These are phyloP conservation scores for Cheumatopsyche charites DNA, from an alignment of 1,140 invertebrate species.

Conservation along the genomic window DNA sequence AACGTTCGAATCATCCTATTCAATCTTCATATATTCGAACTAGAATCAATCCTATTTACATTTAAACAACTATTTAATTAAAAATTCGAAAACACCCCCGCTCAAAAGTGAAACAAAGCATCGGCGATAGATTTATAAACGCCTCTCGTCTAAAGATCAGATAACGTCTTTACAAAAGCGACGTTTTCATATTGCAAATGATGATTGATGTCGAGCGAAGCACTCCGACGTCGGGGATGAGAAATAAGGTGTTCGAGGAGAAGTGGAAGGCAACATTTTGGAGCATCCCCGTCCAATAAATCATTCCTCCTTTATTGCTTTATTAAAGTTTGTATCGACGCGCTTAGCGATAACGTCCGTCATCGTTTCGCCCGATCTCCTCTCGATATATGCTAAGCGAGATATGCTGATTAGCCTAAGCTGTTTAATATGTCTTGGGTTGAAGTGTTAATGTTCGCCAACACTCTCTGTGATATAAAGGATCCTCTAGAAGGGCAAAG, in stretches of 20 bases:
- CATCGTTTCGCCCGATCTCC: background rate
- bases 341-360: background rate
- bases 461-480: background rate
- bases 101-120: background rate
- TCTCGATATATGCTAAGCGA: background rate
- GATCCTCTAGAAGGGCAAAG: background rate
- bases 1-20: too few species aligned
- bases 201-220: constrained; percentile 16
- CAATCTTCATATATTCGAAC: too few species aligned
- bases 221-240: background rate
- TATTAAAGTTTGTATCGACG: constrained; percentile 28
- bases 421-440: too few species aligned
- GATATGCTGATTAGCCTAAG: background rate
- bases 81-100: too few species aligned
- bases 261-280: background rate
- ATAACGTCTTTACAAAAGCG: constrained; percentile 23
- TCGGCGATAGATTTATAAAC: background rate
- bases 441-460: background rate
- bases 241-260: too few species aligned
- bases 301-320: constrained; percentile 30
- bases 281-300: constrained; percentile 10
- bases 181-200: constrained; percentile 29
- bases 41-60: too few species aligned
- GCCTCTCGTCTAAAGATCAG: background rate
- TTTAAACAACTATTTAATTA: too few species aligned